phyloP scores from a whole-genome alignment of 2,113 vertebrate genomes.

The Crotalus viridis region DNA sequence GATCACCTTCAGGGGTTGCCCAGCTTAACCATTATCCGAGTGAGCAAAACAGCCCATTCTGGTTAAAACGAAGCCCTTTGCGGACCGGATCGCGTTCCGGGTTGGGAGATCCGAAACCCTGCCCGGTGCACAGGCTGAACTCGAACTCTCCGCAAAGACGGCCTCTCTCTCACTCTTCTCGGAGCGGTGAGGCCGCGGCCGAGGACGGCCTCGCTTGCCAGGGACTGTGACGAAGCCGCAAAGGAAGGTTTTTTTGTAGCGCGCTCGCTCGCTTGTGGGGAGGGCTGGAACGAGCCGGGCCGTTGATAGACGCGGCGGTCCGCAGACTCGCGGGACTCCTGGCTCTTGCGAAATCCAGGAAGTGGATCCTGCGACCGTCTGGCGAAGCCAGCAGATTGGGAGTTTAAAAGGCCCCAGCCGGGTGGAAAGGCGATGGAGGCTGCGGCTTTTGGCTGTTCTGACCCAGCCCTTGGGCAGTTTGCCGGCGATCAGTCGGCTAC shows the following conservation, averaged over 20 bases:
- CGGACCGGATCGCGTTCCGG: conserved; percentile 37
- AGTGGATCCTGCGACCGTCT: neutral
- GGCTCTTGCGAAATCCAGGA: neutral
- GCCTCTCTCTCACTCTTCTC: no score
- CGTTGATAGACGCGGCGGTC: neutral
- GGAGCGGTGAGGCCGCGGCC: neutral
- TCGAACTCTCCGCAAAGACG: neutral
- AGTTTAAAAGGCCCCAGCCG: neutral
- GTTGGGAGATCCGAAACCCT: neutral
- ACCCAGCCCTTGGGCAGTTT: neutral
- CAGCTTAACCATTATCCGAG: conserved; percentile 68
- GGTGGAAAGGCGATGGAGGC: neutral
- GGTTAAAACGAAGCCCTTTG: conserved; percentile 59
- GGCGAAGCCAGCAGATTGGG: neutral
- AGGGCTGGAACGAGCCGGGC: neutral
- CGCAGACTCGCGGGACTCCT: neutral
- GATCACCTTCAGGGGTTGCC: conserved; percentile 70
- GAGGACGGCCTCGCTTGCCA: neutral
- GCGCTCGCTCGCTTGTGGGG: neutral
- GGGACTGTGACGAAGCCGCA: neutral
- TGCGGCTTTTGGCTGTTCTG: neutral
- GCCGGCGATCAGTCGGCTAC: neutral
- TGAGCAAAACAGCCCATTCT: conserved; percentile 62
- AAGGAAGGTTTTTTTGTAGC: neutral
- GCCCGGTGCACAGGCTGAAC: neutral